Evolutionary conservation across 1,140 invertebrate species (phyloP), one percentile per base, ranked within the genome.

Genomic region (Asbolus verrucosus): DNA sequence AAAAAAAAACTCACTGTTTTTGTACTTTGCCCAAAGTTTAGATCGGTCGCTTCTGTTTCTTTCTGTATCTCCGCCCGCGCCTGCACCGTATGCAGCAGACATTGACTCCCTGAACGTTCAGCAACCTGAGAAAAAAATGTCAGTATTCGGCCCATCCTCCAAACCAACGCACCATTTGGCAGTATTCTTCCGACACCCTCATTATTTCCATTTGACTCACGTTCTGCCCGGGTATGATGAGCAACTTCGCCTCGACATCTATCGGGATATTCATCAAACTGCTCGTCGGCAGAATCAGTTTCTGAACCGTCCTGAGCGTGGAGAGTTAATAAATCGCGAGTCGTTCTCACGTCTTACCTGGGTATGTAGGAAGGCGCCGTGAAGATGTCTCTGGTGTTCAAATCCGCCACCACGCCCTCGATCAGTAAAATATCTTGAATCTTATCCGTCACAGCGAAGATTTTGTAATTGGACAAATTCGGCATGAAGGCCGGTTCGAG

Each of bases 401-500:
- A 59, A 62, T 77, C 73, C 1, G 36, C 31, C 5, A 72, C 69
- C 36, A 69, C 11, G 6, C 76, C 76, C 18, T 75, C 67, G 3
- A 77, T 70, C 5, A 77, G 31, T 13, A 77, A 59, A 4, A 77
- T 31, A 70, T 77, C 76, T 27, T 77, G 73, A 1, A 76, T 75
- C 19, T 67, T 39, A 18, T 76, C 75, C 31, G 61, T 70, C 6
- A 73, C 61, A 1, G 6, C 14, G 18, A 76, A 73, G n/a, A 60
- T 50, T 50, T 68, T 69, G 41, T 30, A 71, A 6, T 59, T 24
- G 9, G 41, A 16, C 11, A 76, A 36, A 21, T 69, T 68, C 0
- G 79, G 79, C 9, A 80, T 74, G 21, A 75, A 73, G n/a, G 75
- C 66, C 30, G 66, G 19, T 67, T 80, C 75, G 16, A 80, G 50